phyloP scores from a whole-genome alignment of 2,113 vertebrate genomes.

The Seriola aureovittata region DNA sequence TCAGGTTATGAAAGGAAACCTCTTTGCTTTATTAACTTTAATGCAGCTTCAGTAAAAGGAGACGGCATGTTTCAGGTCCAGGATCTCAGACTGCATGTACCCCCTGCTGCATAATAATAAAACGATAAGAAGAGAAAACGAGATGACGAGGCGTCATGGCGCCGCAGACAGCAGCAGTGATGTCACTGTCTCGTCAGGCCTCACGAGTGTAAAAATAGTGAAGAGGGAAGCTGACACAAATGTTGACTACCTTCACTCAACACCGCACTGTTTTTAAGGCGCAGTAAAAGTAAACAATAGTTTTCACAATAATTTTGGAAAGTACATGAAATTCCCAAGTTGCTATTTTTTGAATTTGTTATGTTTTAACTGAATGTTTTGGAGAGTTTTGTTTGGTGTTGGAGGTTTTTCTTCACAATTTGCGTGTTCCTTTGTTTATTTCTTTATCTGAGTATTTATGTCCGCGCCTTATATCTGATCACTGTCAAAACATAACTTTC shows the following conservation, averaged over 20 bases:
- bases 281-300: constrained; percentile 24
- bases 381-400: constrained; percentile 23
- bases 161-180: neutral
- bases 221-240: constrained; percentile 10
- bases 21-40: constrained; percentile 31
- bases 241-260: constrained; percentile 11
- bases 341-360: constrained; percentile 29
- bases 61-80: neutral
- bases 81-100: neutral
- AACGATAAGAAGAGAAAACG: constrained; percentile 16
- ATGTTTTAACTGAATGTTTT: constrained; percentile 3
- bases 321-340: constrained; percentile 33
- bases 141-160: neutral
- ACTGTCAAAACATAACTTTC: neutral
- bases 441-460: constrained; percentile 2
- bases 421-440: neutral
- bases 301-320: constrained; percentile 42
- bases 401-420: neutral
- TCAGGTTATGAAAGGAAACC: constrained; percentile 20
- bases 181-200: constrained; percentile 29
- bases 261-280: constrained; percentile 36
- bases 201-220: constrained; percentile 30
- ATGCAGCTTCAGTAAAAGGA: constrained; percentile 4
- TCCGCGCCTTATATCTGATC: neutral
- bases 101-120: neutral